Evolutionary conservation across 2,113 vertebrate species (phyloP).

Genomic region (Brienomyrus brachyistius): DNA sequence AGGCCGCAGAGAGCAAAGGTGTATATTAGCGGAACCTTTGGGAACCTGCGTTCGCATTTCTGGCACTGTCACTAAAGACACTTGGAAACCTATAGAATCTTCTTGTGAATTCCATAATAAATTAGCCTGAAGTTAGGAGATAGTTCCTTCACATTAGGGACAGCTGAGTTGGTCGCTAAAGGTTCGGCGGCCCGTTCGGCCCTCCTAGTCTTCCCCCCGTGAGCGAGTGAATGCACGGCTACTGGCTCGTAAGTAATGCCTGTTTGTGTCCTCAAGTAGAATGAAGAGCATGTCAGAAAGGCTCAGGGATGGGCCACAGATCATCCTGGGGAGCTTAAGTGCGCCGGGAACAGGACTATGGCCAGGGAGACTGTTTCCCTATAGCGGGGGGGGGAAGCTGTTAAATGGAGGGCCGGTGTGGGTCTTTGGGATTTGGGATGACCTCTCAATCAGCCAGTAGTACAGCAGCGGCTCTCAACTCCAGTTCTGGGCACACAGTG

Average conservation of each 20-base stretch:
- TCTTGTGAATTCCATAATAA: not conserved
- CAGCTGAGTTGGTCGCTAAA: not conserved
- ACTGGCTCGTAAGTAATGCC: not conserved
- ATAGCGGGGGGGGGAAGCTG: not conserved
- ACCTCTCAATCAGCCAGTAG: not conserved
- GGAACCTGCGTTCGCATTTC: not conserved
- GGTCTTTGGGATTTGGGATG: not conserved
- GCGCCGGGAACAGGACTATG: not conserved
- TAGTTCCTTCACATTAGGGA: not conserved
- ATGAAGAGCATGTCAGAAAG: slow-evolving; percentile 2
- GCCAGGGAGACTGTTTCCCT: not conserved
- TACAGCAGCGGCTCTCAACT: too few species aligned
- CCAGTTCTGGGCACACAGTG: too few species aligned
- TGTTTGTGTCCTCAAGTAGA: not conserved
- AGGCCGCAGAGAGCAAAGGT: not conserved
- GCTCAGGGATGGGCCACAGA: not conserved
- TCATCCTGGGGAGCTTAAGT: not conserved
- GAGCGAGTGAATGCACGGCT: not conserved
- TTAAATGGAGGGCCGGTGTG: not conserved
- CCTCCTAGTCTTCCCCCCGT: not conserved
- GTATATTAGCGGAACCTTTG: not conserved
- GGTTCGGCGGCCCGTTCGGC: not conserved
- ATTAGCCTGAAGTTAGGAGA: not conserved
- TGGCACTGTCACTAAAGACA: not conserved
- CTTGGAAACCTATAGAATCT: not conserved